Base-by-base conservation (phyloP, 1,140 invertebrate species). In the Atta texana region DNA sequence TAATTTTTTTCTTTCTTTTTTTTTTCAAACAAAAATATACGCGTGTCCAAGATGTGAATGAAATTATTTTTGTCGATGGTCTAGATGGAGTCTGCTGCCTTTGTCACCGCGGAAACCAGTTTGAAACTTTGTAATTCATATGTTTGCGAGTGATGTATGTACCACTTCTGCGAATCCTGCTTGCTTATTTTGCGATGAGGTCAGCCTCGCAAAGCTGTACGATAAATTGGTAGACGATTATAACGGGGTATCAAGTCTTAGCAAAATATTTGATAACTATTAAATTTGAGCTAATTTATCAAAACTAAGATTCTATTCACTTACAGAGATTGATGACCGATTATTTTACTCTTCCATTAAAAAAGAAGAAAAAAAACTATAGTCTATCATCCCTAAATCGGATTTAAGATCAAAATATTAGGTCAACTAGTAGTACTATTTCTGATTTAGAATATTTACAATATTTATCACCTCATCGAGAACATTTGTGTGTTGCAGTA, bases 101-200 rank as follows among this genome's bases (percentile, higher is more conserved):
- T 75, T 75, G 69, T 75, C 57, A n/a, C 28, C 80, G 80, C 39
- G 16, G 69, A 61, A 75, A 84, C 80, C 69, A 74, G 80, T 84
- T 84, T 84, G 68, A 69, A 51, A 84, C 55, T 61, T 75, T 51
- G 80, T 74, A 75, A 84, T 75, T 72, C 55, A 57, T 57, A 49
- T 12, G 53, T 84, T 75, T 39, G 34, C 69, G 55, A 28, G 53
- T 82, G 80, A 82, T 82, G 51, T 81, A 81, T 81, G 68, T 63
- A 74, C 24, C 31, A 69, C 53, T 82, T 74, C 57, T 59, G 68
- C 68, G 80, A 82, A 72, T 82, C 53, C 51, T 74, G 34, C 68
- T 34, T 59, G 80, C 68, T 74, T 82, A 61, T 55, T 80, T 80
- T 63, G 49, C 77, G n/a, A 21, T 44, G 77, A 71, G 64, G 31